phyloP scores from a whole-genome alignment of 2,113 vertebrate genomes.

The Catharus bicknelli region DNA sequence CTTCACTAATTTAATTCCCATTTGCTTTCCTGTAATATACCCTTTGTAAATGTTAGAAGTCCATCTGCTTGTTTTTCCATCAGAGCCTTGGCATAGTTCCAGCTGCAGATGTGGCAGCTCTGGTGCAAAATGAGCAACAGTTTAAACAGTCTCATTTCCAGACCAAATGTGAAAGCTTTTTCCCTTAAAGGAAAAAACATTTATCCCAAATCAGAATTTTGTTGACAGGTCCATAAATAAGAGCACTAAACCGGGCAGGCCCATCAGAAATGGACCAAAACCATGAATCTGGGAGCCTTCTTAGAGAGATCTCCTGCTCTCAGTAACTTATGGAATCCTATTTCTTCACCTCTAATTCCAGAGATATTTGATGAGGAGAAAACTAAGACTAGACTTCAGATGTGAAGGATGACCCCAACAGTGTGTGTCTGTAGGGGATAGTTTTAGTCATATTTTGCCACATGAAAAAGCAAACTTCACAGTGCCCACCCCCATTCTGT shows the following conservation, averaged over 20 bases:
- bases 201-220: constrained; percentile 27
- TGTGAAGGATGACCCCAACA: neutral
- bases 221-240: constrained; percentile 43
- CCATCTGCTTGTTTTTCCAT: constrained; percentile 60
- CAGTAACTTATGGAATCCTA: neutral
- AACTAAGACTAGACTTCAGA: neutral
- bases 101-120: constrained; percentile 55
- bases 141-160: constrained; percentile 34
- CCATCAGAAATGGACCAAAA: neutral
- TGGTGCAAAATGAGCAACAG: constrained; percentile 18
- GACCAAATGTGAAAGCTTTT: constrained; percentile 14
- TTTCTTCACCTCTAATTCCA: neutral
- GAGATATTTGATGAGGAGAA: neutral
- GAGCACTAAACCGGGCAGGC: neutral
- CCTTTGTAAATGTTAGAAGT: constrained; percentile 68
- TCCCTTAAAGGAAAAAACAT: constrained; percentile 1
- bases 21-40: constrained; percentile 27
- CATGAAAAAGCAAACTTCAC: neutral
- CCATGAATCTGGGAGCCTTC: neutral
- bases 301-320: neutral
- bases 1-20: constrained; percentile 60
- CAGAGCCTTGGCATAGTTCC: constrained; percentile 18
- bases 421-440: neutral
- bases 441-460: neutral
- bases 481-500: neutral